A percentile compares a stretch with the other conserved stretches of the same genome.
phyloP scores from a whole-genome alignment of 2,797 vertebrate genomes.

The Tokudaia tokunoshimensis region DNA sequence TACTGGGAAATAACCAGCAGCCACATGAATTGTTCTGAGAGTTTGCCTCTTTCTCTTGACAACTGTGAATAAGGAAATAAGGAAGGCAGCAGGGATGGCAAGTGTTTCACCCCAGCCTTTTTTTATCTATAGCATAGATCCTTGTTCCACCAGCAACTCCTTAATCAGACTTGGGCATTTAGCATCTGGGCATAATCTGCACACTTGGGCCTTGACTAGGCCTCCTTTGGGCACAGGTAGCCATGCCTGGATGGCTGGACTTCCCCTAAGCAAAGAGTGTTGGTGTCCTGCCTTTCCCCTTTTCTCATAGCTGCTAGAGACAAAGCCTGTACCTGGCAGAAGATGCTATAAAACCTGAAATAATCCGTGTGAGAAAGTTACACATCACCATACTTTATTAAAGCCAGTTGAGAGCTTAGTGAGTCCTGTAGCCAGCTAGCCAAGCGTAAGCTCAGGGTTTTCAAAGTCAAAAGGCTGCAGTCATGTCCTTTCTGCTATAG shows the following conservation, averaged over 20 bases:
- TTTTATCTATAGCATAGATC: not conserved
- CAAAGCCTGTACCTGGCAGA: not conserved
- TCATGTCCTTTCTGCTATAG: not conserved
- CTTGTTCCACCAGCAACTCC: not conserved
- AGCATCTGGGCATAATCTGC: not conserved
- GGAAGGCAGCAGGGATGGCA: not conserved
- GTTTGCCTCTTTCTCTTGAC: not conserved
- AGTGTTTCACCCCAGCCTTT: not conserved
- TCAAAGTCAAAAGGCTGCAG: not conserved
- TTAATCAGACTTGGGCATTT: not conserved
- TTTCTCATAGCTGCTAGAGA: not conserved
- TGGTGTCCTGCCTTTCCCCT: too few relatives aligned
- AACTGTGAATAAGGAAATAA: not conserved
- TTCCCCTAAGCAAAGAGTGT: not conserved
- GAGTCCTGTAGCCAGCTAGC: not conserved
- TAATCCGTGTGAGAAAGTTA: not conserved
- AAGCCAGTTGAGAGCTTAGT: not conserved
- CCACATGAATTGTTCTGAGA: not conserved
- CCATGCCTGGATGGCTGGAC: too few relatives aligned
- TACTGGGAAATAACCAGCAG: not conserved
- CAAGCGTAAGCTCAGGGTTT: not conserved
- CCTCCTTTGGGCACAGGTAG: not conserved
- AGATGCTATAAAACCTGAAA: not conserved
- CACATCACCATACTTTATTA: not conserved
- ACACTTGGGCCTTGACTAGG: not conserved